Conservation (phyloP, 2,113 vertebrate genomes). For the Grallaria varia region DNA sequence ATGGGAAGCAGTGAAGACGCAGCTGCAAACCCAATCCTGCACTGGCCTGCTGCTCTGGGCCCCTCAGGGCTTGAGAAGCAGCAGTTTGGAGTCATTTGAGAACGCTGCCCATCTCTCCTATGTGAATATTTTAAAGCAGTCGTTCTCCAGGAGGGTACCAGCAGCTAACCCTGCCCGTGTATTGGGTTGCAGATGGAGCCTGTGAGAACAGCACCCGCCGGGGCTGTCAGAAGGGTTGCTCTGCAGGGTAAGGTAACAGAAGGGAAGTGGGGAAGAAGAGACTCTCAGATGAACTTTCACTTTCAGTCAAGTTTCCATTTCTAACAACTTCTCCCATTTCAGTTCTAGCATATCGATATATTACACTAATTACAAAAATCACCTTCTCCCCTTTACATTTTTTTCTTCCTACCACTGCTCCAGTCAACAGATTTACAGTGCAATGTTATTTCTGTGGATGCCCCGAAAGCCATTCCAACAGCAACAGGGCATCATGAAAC, state of each 20-base stretch:
- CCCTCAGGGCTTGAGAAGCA: background rate
- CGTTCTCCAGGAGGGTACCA: background rate
- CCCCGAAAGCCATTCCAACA: constrained; percentile 29
- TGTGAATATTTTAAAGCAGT: constrained; percentile 58
- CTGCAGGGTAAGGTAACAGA: background rate
- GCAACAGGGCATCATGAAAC: constrained; percentile 18
- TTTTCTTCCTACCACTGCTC: background rate
- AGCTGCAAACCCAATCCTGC: background rate
- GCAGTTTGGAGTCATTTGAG: constrained; percentile 15
- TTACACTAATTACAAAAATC: constrained; percentile 40
- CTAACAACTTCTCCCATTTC: constrained; percentile 53
- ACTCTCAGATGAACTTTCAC: constrained; percentile 50
- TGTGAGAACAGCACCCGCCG: background rate
- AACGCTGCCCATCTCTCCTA: background rate
- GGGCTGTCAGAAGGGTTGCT: background rate
- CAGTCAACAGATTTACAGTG: constrained; percentile 6
- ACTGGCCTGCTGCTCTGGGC: background rate
- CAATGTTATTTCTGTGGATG: constrained; percentile 18
- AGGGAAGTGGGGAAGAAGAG: background rate
- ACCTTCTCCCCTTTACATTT: constrained; percentile 6
- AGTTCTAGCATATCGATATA: constrained; percentile 31
- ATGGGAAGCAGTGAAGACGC: background rate
- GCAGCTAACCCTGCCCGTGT: background rate
- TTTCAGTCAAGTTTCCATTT: constrained; percentile 59
- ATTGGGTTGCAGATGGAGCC: constrained; percentile 5